Percentiles rank a stretch among this genome's conserved stretches.
Conservation (phyloP, 2,888 invertebrate genomes). For the Tetropium fuscum region DNA sequence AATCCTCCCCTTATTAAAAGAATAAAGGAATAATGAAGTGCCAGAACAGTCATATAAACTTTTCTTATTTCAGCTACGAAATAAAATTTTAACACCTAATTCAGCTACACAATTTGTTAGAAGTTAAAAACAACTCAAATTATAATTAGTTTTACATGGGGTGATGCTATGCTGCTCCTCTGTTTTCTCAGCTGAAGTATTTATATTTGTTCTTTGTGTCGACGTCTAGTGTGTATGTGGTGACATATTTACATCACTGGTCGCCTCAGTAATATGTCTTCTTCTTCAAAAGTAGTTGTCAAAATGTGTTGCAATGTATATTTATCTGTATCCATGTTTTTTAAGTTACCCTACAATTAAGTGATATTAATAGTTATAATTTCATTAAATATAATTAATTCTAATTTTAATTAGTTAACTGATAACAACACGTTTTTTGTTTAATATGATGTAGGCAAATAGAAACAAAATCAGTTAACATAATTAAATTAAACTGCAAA, state of each 20-base stretch:
- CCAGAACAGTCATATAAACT: constrained; percentile 62
- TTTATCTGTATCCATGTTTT: no score
- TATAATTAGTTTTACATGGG: constrained; percentile 25
- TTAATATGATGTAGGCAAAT: no score
- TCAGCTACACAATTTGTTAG: constrained; percentile 54
- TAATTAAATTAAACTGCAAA: no score
- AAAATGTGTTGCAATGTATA: not conserved
- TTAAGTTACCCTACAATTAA: no score
- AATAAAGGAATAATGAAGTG: constrained; percentile 61
- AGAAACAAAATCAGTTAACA: no score
- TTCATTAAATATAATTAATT: no score
- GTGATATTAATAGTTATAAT: no score
- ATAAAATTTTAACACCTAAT: constrained; percentile 62
- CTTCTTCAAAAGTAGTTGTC: not conserved
- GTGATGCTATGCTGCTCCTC: not conserved
- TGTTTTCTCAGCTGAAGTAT: constrained; percentile 25
- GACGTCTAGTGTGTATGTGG: no score
- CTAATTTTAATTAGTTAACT: no score
- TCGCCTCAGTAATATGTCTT: constrained; percentile 15
- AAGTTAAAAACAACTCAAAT: constrained; percentile 28
- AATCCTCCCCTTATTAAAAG: constrained; percentile 54
- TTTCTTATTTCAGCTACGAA: constrained; percentile 61
- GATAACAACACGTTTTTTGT: no score
- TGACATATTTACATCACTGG: constrained; percentile 17
- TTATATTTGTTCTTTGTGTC: constrained; percentile 24